Conservation (phyloP, 2,888 invertebrate genomes). For the Caradrina clavipalpis region DNA sequence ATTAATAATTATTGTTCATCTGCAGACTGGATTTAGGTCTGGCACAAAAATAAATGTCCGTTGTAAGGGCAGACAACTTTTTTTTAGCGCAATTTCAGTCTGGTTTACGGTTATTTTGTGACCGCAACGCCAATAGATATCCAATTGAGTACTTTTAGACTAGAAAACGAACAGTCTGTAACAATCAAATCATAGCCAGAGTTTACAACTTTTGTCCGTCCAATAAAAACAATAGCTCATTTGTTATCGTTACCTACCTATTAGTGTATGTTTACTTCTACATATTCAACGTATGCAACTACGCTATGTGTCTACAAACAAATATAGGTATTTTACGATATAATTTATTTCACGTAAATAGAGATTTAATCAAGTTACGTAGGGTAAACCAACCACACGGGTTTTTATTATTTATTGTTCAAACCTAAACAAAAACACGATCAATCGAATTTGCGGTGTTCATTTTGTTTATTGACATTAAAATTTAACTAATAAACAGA, state of each 20-base stretch:
- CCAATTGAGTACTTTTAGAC: constrained; percentile 4
- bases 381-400: background rate
- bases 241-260: background rate
- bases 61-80: background rate
- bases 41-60: background rate
- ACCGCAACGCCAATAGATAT: background rate
- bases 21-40: constrained; percentile 16
- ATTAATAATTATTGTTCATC: background rate
- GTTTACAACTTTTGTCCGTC: constrained; percentile 1
- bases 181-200: constrained; percentile 3
- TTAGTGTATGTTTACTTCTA: background rate
- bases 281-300: constrained; percentile 1
- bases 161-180: constrained; percentile 1
- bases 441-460: background rate
- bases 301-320: background rate
- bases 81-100: background rate
- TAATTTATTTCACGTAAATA: background rate
- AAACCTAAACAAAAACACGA: constrained; percentile 7
- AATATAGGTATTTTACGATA: background rate
- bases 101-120: constrained; percentile 1
- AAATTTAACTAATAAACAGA: background rate
- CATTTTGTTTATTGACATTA: background rate
- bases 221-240: constrained; percentile 23
- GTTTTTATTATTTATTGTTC: background rate
- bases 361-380: background rate